Percentiles rank a stretch among this genome's conserved stretches.
phyloP scores from a whole-genome alignment of 2,797 vertebrate genomes.

The Dryobates pubescens region DNA sequence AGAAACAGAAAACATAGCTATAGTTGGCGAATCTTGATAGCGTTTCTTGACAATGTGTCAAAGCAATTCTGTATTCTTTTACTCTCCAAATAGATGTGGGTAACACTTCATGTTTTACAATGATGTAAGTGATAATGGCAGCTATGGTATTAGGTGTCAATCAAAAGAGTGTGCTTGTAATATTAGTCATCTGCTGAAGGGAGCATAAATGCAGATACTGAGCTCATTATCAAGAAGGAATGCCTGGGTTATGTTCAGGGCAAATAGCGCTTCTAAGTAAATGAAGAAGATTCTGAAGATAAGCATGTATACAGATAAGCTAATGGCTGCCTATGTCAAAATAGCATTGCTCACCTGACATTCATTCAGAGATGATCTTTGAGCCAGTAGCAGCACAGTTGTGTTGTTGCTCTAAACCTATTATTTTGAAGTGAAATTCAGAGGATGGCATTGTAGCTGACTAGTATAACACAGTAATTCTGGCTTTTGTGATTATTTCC shows the following conservation, averaged over 20 bases:
- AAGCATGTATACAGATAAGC: constrained; percentile 18
- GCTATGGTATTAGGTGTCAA: constrained; percentile 62
- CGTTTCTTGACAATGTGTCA: constrained; percentile 62
- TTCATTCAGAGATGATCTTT: background rate
- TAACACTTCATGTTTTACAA: constrained; percentile 58
- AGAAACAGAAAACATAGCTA: constrained; percentile 48
- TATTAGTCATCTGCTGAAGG: constrained; percentile 59
- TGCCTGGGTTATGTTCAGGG: constrained; percentile 19
- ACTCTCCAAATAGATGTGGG: constrained; percentile 54
- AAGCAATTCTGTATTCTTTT: constrained; percentile 58
- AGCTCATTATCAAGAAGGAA: constrained; percentile 32
- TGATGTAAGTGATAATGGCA: constrained; percentile 62
- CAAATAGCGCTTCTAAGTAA: background rate
- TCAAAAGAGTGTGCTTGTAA: constrained; percentile 45
- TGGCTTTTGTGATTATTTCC: background rate
- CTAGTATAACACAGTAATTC: background rate
- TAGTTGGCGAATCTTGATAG: constrained; percentile 67
- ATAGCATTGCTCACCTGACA: background rate
- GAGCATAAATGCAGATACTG: constrained; percentile 23
- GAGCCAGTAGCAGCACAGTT: background rate
- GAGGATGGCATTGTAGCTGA: background rate
- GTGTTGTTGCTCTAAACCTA: constrained; percentile 6
- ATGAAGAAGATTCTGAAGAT: constrained; percentile 10
- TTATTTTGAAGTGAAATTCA: background rate
- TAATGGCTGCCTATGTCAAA: background rate